phyloP scores from a whole-genome alignment of 2,888 invertebrate genomes.

The Argyresthia goedartella region DNA sequence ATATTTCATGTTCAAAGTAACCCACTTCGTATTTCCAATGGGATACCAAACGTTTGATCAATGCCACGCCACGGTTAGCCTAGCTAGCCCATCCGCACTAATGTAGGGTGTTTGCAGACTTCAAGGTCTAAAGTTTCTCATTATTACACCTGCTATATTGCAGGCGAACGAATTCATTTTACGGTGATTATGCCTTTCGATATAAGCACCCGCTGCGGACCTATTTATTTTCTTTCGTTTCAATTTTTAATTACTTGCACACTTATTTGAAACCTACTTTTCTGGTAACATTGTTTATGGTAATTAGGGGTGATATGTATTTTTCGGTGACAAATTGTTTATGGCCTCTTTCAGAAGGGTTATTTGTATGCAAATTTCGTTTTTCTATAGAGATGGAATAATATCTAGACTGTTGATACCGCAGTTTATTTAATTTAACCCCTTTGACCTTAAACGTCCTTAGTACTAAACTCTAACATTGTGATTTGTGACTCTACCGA shows the following conservation, averaged over 20 bases:
- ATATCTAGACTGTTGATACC: no score
- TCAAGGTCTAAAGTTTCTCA: slow-evolving; percentile 42
- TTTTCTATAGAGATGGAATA: no score
- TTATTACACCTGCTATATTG: slow-evolving; percentile 3
- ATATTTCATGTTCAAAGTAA: no score
- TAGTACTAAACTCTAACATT: no score
- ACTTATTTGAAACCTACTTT: neutral
- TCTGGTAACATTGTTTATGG: neutral
- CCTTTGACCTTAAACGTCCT: no score
- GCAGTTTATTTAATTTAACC: no score
- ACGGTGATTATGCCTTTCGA: slow-evolving; percentile 2
- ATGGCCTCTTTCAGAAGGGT: no score
- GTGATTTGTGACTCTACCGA: no score
- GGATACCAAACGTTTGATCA: neutral
- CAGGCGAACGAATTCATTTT: slow-evolving; percentile 2
- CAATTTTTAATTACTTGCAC: neutral
- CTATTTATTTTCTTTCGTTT: neutral
- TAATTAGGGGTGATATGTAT: no score
- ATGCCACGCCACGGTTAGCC: slow-evolving; percentile 2
- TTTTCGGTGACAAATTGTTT: no score
- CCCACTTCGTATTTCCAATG: no score
- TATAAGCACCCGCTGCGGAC: neutral
- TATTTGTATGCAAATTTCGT: no score
- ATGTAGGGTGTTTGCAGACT: slow-evolving; percentile 23
- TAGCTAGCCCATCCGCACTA: slow-evolving; percentile 17